Base-by-base conservation (phyloP, 2,797 vertebrate species). In the Aphelocoma californica region DNA sequence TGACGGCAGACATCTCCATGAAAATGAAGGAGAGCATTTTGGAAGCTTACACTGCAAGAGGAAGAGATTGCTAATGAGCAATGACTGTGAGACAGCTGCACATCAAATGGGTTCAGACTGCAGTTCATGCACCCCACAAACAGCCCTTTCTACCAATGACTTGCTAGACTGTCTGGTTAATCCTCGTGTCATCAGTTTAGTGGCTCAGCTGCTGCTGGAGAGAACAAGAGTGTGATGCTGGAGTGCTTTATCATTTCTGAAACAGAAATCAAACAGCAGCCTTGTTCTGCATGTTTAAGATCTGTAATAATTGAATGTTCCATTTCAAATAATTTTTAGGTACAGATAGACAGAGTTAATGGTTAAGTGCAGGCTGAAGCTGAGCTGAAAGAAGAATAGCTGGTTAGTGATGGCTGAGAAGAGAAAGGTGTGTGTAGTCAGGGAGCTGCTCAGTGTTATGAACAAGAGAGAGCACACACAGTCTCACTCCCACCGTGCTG, bases 161-260 rank as follows among this genome's bases (percentile, higher is more conserved):
- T 96, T 99, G 94, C 94, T 99, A 21, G 98, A 99, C 94, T 99
- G 98, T 92, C 97, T 99, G 96, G 95, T 99, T 86, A 98, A 99
- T 97, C 99, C 99, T 5, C 98, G 97, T n/a, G 97, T 99, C 91
- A 97, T 99, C 56, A 86, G 91, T 71, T 96, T 97, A 42, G 98
- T 99, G 86, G 98, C 99, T 44, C 96, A 81, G 95, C 98, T 99
- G 71, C 93, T 99, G 61, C 65, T 99, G 96, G 96, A 98, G 74
- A 98, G 97, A 82, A 97, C 87, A 64, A 86, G 64, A 77, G 72
- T 96, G 66, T 96, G 90, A 90, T 32, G 29, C 70, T 3, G 3
- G 29, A 80, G n/a, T 82, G 31, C n/a, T 95, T 88, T 81, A 71
- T 73, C 42, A n/a, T 90, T 91, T 60, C 89, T 81, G 73, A 93